Base-by-base conservation (phyloP, 1,140 invertebrate genomes). In the Leptopilina clavipes region DNA sequence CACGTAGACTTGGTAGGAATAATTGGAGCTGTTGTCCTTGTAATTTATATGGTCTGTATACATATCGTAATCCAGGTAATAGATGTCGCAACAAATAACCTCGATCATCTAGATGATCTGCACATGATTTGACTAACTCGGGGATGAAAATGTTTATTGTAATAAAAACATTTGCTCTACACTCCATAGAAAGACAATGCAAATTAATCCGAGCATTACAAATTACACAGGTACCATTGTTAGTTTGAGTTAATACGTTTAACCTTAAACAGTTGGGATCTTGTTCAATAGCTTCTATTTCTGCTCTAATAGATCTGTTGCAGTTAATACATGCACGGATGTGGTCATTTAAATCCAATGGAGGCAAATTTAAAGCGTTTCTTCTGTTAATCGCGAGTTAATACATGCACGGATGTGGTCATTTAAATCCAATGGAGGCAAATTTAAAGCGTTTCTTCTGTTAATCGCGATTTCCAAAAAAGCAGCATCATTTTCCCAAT, bases 171-270 rank as follows among this genome's bases (percentile, higher is more conserved):
- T 74, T 19, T 10, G 44, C 76, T 75, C 70, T 77, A 18, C 48
- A 71, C 22, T 72, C 31, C 18, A 48, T n/a, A 2, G 78, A 76
- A 11, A 76, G 65, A 17, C 40, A 40, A 14, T 74, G 75, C 10
- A 75, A 1, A 44, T 75, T n/a, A 17, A 19, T 1, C 25, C 1
- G 22, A 40, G 40, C 70, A 48, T 79, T 74, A 48, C 76, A 80
- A 65, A 80, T 71, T 31, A 75, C 14, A 54, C 79, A 80, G 10
- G 73, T 72, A 44, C 31, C 19, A 18, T 40, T 75, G 0, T 9
- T 12, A 0, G 73, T 77, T 56, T 77, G 73, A 8, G 59, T 75
- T 17, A 80, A 48, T n/a, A 80, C 79, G 40, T 80, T 77, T 48
- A 80, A 44, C 12, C 52, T 45, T 19, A 31, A 31, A 5, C 25